These are phyloP conservation scores for Pelmatolapia mariae DNA, from an alignment of 2,113 vertebrate genomes.

Conservation along the genomic window DNA sequence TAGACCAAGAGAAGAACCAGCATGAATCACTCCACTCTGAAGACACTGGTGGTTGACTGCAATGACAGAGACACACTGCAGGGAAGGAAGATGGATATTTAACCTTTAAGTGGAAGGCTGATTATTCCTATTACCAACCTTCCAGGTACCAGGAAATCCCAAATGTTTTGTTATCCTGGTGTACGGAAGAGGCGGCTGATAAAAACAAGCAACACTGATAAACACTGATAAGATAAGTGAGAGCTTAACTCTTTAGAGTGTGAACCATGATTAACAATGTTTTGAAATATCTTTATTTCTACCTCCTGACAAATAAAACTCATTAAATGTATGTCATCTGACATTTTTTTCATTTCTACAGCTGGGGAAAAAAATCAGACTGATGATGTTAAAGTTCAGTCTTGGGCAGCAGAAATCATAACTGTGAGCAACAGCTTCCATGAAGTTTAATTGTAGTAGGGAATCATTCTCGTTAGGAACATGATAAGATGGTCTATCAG, in stretches of 20 bases:
- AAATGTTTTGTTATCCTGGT: background rate
- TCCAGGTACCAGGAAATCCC: background rate
- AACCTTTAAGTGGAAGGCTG: slow-evolving; percentile 14
- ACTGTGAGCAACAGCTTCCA: background rate
- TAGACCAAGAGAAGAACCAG: slow-evolving; percentile 13
- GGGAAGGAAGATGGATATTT: background rate
- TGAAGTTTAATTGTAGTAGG: background rate
- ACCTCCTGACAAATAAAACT: background rate
- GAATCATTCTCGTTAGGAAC: background rate
- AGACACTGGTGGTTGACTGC: background rate
- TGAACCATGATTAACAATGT: background rate
- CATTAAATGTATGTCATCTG: background rate
- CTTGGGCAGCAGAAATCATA: background rate
- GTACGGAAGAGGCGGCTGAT: background rate
- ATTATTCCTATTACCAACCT: slow-evolving; percentile 3
- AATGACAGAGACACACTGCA: background rate
- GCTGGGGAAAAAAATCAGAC: background rate
- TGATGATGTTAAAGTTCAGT: background rate
- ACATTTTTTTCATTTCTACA: background rate
- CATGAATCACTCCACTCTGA: slow-evolving; percentile 9
- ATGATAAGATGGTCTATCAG: background rate
- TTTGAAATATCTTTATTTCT: background rate
- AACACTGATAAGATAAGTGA: background rate
- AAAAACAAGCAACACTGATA: background rate
- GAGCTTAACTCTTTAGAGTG: background rate